phyloP scores from a whole-genome alignment of 1,140 invertebrate species.

The Pseudoatta argentina region DNA sequence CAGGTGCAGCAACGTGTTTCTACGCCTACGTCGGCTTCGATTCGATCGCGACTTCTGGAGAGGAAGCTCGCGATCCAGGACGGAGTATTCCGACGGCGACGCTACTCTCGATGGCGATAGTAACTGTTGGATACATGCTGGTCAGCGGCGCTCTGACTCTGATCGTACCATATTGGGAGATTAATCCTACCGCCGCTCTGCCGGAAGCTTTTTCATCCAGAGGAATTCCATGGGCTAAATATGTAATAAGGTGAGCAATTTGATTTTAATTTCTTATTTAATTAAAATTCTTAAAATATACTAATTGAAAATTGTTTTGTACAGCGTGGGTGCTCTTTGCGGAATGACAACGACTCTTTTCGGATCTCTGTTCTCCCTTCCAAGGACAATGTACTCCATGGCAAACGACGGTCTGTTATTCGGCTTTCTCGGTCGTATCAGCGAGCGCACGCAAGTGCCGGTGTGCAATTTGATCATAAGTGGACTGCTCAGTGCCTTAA shows the following conservation, averaged over 20 bases:
- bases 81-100: constrained; percentile 94
- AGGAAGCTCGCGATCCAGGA: constrained; percentile 93
- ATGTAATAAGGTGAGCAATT: constrained; percentile 88
- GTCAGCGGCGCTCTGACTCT: constrained; percentile 94
- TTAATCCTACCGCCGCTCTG: constrained; percentile 92
- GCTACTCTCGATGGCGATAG: constrained; percentile 92
- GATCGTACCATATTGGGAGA: constrained; percentile 92
- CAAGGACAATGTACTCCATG: constrained; percentile 95
- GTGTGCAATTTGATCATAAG: constrained; percentile 93
- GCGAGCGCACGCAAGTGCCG: constrained; percentile 93
- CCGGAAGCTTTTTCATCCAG: constrained; percentile 93
- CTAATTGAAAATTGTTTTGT: not conserved
- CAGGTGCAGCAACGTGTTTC: constrained; percentile 95
- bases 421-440: constrained; percentile 91
- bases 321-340: constrained; percentile 93
- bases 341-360: constrained; percentile 96
- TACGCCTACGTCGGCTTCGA: constrained; percentile 96
- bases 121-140: constrained; percentile 93
- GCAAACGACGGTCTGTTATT: constrained; percentile 95
- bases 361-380: constrained; percentile 94
- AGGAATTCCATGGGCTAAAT: constrained; percentile 94
- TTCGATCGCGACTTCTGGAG: constrained; percentile 94
- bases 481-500: constrained; percentile 91
- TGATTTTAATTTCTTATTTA: constrained; percentile 20
- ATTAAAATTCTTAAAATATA: not conserved